Conservation (phyloP, 1,140 invertebrate species). For the Meloidogyne hapla region DNA sequence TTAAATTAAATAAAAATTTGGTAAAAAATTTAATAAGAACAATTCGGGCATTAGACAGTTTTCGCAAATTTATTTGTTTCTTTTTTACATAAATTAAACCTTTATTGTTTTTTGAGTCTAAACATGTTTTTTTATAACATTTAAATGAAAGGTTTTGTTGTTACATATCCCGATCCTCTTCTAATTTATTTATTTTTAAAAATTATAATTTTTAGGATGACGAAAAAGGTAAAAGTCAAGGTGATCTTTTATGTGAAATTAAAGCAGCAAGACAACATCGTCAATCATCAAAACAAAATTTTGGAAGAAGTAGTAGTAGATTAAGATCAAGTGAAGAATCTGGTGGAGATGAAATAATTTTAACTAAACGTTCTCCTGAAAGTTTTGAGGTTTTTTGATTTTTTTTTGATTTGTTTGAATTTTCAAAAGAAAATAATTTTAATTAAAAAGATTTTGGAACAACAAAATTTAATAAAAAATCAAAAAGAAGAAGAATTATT, state of each 20-base stretch:
- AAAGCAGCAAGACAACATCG: constrained; percentile 36
- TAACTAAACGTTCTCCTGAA: constrained; percentile 11
- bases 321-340: neutral
- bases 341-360: neutral
- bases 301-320: neutral
- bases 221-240: constrained; percentile 48
- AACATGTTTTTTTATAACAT: no score
- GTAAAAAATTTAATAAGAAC: no score
- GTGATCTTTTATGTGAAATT: constrained; percentile 49
- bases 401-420: neutral
- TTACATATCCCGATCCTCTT: no score
- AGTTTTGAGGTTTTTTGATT: neutral
- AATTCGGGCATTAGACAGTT: no score
- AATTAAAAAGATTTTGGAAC: no score
- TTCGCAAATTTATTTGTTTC: no score
- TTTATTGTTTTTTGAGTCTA: no score
- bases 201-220: constrained; percentile 34
- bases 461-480: neutral
- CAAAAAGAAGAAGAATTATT: neutral
- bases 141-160: no score
- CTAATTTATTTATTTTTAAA: no score
- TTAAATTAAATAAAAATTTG: neutral
- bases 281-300: constrained; percentile 12
- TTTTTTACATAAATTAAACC: no score
- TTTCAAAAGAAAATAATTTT: no score